Conservation (phyloP, 2,888 invertebrate species). For the Netelia virgata region DNA sequence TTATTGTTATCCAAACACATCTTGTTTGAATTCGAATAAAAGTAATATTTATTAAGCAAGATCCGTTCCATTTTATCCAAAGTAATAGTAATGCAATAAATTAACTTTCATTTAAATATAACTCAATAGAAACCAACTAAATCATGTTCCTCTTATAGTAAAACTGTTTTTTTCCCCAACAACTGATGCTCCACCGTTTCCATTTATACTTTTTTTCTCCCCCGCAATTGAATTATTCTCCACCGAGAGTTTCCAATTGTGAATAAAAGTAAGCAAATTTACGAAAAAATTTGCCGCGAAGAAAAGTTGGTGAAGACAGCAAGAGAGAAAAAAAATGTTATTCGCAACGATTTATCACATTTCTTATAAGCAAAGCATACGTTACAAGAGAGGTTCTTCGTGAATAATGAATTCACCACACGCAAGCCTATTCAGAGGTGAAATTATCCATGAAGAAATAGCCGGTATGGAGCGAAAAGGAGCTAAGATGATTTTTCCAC, state of each 20-base stretch:
- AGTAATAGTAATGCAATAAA: not conserved
- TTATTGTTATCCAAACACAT: not conserved
- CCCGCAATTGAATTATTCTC: not conserved
- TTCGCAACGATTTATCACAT: constrained; percentile 23
- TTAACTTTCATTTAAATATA: not conserved
- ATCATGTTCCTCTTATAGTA: not conserved
- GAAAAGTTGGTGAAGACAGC: constrained; percentile 2
- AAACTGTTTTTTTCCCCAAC: not conserved
- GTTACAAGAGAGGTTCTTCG: constrained; percentile 22
- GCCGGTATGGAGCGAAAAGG: constrained; percentile 22
- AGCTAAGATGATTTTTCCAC: constrained; percentile 31
- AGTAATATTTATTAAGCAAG: not conserved
- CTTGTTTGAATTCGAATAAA: not conserved
- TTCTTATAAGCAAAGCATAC: constrained; percentile 20
- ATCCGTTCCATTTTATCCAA: not conserved
- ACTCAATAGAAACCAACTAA: not conserved
- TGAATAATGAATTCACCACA: constrained; percentile 55
- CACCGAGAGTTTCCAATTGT: constrained; percentile 14
- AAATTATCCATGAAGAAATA: constrained; percentile 62
- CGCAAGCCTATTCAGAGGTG: constrained; percentile 54
- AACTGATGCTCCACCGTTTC: not conserved
- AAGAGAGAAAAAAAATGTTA: constrained; percentile 7
- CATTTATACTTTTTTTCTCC: not conserved
- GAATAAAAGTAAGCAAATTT: constrained; percentile 19
- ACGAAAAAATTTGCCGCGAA: constrained; percentile 8